Conservation (phyloP, 2,797 vertebrate species). For the Tachyglossus aculeatus region DNA sequence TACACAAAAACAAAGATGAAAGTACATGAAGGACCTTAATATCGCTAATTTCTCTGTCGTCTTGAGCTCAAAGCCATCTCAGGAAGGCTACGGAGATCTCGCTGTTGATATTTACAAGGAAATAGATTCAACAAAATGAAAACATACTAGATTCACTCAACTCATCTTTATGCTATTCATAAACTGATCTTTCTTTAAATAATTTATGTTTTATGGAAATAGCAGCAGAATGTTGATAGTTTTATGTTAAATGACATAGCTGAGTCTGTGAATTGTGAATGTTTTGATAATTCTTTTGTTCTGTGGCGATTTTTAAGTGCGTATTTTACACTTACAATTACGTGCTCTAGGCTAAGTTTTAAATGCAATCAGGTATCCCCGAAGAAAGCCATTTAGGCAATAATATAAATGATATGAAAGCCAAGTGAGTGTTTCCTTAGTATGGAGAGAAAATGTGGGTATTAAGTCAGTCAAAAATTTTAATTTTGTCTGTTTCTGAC, state of each 20-base stretch:
- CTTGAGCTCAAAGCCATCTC: constrained; percentile 12
- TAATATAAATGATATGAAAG: constrained; percentile 47
- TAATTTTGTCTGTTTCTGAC: too few species aligned
- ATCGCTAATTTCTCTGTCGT: constrained; percentile 22
- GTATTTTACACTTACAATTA: constrained; percentile 59
- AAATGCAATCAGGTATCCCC: constrained; percentile 49
- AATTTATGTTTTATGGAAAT: constrained; percentile 55
- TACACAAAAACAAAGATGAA: not conserved
- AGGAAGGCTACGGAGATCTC: constrained; percentile 9
- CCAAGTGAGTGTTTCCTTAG: too few species aligned
- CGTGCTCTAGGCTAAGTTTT: constrained; percentile 58
- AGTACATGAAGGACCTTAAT: not conserved
- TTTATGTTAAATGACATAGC: constrained; percentile 52
- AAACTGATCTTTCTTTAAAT: constrained; percentile 48
- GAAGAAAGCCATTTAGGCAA: constrained; percentile 44
- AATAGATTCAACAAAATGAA: constrained; percentile 54
- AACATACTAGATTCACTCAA: constrained; percentile 21
- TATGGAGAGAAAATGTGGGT: too few species aligned
- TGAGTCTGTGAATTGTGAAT: constrained; percentile 43
- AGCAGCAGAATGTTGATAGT: constrained; percentile 43
- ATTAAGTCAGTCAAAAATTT: constrained; percentile 47
- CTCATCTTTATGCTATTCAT: constrained; percentile 46
- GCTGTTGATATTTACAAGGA: constrained; percentile 35
- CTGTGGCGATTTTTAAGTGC: constrained; percentile 56
- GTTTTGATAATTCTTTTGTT: constrained; percentile 38